phyloP scores from a whole-genome alignment of 2,113 vertebrate species.

The Python bivittatus region DNA sequence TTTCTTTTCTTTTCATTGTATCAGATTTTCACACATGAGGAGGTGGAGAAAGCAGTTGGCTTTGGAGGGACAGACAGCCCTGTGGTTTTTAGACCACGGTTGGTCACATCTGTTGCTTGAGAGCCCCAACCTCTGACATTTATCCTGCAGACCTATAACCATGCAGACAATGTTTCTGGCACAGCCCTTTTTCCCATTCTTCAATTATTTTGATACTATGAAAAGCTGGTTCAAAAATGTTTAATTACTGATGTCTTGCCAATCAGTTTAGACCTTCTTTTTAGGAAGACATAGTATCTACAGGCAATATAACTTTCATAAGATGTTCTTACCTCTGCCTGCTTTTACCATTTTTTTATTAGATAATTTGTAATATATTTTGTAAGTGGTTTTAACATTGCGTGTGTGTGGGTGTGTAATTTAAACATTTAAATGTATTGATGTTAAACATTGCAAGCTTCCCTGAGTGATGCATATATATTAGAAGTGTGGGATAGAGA shows the following conservation, averaged over 20 bases:
- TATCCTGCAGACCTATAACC: neutral
- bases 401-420: neutral
- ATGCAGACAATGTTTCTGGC: neutral
- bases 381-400: neutral
- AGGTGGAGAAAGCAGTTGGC: constrained; percentile 5
- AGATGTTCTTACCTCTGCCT: neutral
- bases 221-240: neutral
- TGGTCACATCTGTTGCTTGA: neutral
- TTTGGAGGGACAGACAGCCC: neutral
- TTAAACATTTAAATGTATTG: neutral
- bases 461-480: neutral
- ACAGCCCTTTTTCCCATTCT: neutral
- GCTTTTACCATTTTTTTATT: neutral
- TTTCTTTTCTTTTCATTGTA: neutral
- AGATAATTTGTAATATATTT: neutral
- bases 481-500: neutral
- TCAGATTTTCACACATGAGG: neutral
- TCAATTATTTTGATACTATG: neutral
- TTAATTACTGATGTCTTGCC: neutral
- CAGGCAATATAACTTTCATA: neutral
- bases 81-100: neutral
- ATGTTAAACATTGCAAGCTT: neutral
- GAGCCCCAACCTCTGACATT: neutral
- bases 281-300: neutral
- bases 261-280: neutral